Evolutionary conservation across 2,113 vertebrate genomes (phyloP), one percentile per base, ranked within the genome.

Genomic region (Osmerus mordax): DNA sequence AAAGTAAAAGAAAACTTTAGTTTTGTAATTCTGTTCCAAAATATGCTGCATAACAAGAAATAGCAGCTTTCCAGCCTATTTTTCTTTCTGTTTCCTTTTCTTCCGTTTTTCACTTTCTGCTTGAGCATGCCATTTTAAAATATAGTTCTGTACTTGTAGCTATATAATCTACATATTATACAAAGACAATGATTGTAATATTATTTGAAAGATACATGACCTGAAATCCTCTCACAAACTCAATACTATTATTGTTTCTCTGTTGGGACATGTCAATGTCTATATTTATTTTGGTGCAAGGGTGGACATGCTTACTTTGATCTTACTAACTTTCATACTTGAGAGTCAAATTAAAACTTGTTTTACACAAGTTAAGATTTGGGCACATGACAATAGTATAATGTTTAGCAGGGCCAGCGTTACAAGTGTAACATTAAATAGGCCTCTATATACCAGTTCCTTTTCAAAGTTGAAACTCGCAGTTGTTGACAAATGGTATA

Each of bases 131-230:
- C 77, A 83, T 72, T 52, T 69, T 85, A 69, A 84, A 53, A 83
- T 77, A 13, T 83, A 4, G 61, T 87, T 88, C 83, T 77, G 68
- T 84, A 79, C 75, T 75, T 70, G 68, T 82, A 78, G 72, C 68
- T 77, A 78, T 76, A 83, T 83, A 81, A 63, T 75, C 70, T 74
- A 80, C 72, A 78, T 76, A 76, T 83, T 74, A 82, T 78, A 78
- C 61, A 74, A 78, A 83, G 81, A 87, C 81, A 60, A 77, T 75
- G 78, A 84, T 83, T 89, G 81, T 88, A 81, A 80, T 54, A 74
- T 69, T 70, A 56, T 75, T 86, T 85, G 60, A 65, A 77, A 75
- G 74, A 77, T 67, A 80, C 23, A 25, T 66, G 3, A 74, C 65
- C 76, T 65, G 18, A 41, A 47, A 51, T 55, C 55, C 11, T 56